A percentile compares a stretch with the other conserved stretches of the same genome.
phyloP scores from a whole-genome alignment of 2,888 invertebrate species.

The Metallyticus violacea region DNA sequence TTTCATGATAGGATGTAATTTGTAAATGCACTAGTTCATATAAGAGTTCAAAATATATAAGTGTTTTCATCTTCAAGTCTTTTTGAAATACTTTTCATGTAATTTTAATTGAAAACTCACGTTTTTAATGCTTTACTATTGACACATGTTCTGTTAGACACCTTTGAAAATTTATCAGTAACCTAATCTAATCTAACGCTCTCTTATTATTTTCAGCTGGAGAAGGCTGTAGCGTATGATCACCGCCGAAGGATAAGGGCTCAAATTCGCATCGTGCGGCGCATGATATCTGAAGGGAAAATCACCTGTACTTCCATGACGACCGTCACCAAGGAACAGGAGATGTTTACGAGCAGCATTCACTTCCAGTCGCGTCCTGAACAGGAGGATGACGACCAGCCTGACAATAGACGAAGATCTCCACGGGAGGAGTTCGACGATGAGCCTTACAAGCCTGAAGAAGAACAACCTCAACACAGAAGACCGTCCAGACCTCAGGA shows the following conservation, averaged over 20 bases:
- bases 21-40: too few species aligned
- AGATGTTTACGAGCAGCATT: not conserved
- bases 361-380: not conserved
- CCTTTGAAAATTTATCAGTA: too few species aligned
- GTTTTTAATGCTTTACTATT: too few species aligned
- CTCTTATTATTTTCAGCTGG: constrained; percentile 54
- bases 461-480: not conserved
- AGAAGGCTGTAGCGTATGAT: constrained; percentile 74
- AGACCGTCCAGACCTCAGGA: not conserved
- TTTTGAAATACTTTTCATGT: too few species aligned
- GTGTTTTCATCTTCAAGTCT: too few species aligned
- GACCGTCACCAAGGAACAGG: not conserved
- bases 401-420: not conserved
- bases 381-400: not conserved
- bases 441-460: not conserved
- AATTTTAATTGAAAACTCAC: too few species aligned
- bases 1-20: too few species aligned
- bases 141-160: too few species aligned
- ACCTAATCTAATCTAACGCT: too few species aligned
- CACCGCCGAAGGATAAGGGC: constrained; percentile 71
- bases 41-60: too few species aligned
- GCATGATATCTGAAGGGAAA: constrained; percentile 47
- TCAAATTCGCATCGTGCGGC: constrained; percentile 71
- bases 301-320: constrained; percentile 31
- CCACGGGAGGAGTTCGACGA: not conserved